Percentiles rank a stretch among this genome's conserved stretches.
These are phyloP conservation scores for Cybosia mesomella DNA, from an alignment of 2,888 invertebrate species.

Conservation along the genomic window DNA sequence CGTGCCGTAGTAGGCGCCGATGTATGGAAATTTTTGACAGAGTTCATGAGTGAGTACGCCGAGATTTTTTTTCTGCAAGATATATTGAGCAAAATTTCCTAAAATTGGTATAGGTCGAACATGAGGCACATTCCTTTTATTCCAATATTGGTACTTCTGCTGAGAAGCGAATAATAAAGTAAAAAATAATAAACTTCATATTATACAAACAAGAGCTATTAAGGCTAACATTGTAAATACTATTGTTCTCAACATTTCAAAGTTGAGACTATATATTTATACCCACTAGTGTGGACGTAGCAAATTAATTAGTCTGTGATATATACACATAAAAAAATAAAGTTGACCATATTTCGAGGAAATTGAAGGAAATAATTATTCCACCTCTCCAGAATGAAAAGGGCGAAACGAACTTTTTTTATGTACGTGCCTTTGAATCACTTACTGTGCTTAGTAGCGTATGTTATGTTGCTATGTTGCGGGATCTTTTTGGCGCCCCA, in stretches of 20 bases:
- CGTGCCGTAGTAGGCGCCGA: conserved; percentile 71
- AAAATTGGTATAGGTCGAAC: conserved; percentile 59
- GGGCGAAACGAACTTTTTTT: too few species aligned
- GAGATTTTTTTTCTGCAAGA: conserved; percentile 56
- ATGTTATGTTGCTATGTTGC: too few species aligned
- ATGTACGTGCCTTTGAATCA: too few species aligned
- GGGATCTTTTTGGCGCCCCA: too few species aligned
- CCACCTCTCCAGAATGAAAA: too few species aligned
- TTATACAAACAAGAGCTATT: background rate
- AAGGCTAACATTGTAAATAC: conserved; percentile 8
- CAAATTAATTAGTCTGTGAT: too few species aligned
- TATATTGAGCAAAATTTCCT: conserved; percentile 65
- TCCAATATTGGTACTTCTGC: conserved; percentile 64
- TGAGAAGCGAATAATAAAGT: conserved; percentile 46
- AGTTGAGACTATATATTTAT: background rate
- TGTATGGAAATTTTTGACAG: conserved; percentile 61
- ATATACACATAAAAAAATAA: background rate
- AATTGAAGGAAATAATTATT: background rate
- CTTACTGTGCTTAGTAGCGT: too few species aligned
- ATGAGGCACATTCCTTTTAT: conserved; percentile 60
- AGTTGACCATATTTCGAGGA: conserved; percentile 1
- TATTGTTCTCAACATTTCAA: background rate
- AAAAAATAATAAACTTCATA: background rate
- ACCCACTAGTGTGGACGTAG: too few species aligned
- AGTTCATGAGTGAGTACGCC: conserved; percentile 55